Evolutionary conservation across 1,140 invertebrate genomes (phyloP), one percentile per base, ranked within the genome.

Genomic region (Tribolium castaneum): DNA sequence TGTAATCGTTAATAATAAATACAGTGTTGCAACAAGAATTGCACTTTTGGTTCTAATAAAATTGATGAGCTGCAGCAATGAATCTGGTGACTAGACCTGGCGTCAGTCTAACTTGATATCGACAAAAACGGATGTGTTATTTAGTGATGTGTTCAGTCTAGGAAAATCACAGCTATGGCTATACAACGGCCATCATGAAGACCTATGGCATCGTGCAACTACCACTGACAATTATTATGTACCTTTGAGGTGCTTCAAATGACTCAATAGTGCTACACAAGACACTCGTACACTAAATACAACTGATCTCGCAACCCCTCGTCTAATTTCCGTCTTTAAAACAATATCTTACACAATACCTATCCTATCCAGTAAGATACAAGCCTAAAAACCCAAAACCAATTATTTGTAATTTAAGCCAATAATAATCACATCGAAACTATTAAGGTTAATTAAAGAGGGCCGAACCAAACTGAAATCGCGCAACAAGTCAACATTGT

Each of bases 161-260:
- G 78, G 78, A 83, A 82, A 82, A 84, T 84, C 83, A 84, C 83
- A 84, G 83, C 83, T 84, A 84, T 83, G 83, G 82, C 77, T 78
- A 81, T 73, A 78, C 56, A 79, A 78, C 34, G 77, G 77, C 59
- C 78, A 71, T 79, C 16, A 16, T 76, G 56, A 78, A 77, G 59
- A 76, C 74, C 73, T 79, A 80, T 78, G 78, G 79, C 78, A 80
- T 77, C 70, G 78, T 80, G 78, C 76, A 78, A 80, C 73, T 80
- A 80, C 75, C 75, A 78, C 39, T 71, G 16, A 77, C 49, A 54
- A 70, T 70, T 35, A 75, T 16, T 39, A 52, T 62, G 74, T 79
- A 79, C 78, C 74, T 76, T 71, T 75, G 35, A 79, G 73, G 78
- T 79, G 78, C 78, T 79, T 59, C 14, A 51, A 79, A 79, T 51